Evolutionary conservation across 2,888 invertebrate genomes (phyloP).

Genomic region (Tinea pellionella): DNA sequence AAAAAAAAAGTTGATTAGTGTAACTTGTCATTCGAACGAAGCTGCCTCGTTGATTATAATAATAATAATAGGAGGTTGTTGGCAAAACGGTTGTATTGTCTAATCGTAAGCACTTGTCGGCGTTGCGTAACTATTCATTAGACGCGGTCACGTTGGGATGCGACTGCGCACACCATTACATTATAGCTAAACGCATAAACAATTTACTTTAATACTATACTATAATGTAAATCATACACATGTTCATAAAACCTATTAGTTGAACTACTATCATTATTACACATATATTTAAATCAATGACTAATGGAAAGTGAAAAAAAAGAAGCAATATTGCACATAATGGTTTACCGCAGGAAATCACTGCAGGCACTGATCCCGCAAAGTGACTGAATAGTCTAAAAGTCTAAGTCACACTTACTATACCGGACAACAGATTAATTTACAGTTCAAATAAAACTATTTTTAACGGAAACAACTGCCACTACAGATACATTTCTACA

Average conservation of each 20-base stretch:
- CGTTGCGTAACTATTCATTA: slow-evolving; percentile 13
- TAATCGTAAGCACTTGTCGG: slow-evolving; percentile 11
- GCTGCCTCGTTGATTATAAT: not conserved
- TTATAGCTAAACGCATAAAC: not conserved
- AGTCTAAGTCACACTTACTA: no score
- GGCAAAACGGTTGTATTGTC: slow-evolving; percentile 11
- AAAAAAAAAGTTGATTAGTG: not conserved
- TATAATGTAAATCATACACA: not conserved
- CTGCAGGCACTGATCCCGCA: no score
- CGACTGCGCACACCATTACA: not conserved
- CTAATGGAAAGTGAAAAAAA: not conserved
- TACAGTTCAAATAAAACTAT: no score
- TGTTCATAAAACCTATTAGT: not conserved
- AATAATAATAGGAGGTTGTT: slow-evolving; percentile 1
- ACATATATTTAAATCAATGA: not conserved
- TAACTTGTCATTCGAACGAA: slow-evolving; percentile 1
- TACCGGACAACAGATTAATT: no score
- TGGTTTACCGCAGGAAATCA: no score
- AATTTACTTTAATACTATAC: not conserved
- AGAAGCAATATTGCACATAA: no score
- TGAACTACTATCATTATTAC: not conserved
- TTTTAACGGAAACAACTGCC: no score
- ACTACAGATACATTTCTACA: no score
- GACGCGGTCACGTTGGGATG: slow-evolving; percentile 9
- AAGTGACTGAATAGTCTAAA: no score